Percentiles rank a stretch among this genome's conserved stretches.
These are phyloP conservation scores for Hololepta plana DNA, from an alignment of 2,888 invertebrate genomes.

Conservation along the genomic window DNA sequence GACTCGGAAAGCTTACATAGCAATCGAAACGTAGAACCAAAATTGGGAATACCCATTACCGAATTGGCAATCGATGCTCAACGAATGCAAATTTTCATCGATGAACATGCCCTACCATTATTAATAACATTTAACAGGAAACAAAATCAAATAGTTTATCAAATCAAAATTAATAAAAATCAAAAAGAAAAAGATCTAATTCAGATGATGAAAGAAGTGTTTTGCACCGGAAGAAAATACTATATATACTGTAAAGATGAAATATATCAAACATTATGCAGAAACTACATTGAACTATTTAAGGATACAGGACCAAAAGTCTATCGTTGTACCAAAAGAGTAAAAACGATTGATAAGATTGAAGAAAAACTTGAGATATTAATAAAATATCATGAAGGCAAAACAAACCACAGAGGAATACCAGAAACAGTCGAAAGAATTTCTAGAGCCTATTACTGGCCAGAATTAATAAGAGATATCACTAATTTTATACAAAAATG, in stretches of 20 bases:
- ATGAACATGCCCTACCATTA: slow-evolving; percentile 2
- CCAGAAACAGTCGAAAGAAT: slow-evolving; percentile 6
- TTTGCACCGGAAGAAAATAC: slow-evolving; percentile 5
- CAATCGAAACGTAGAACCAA: slow-evolving; percentile 3
- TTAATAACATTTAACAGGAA: neutral
- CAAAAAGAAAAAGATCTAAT: too few relatives aligned
- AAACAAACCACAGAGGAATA: slow-evolving; percentile 9
- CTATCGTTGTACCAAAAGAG: slow-evolving; percentile 2
- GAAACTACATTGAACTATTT: slow-evolving; percentile 2
- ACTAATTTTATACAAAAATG: slow-evolving; percentile 9
- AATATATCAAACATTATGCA: slow-evolving; percentile 3
- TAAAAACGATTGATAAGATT: slow-evolving; percentile 3
- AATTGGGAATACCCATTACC: slow-evolving; percentile 1
- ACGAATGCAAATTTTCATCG: slow-evolving; percentile 4
- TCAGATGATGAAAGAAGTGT: slow-evolving; percentile 4
- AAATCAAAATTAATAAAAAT: too few relatives aligned
- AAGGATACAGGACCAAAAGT: slow-evolving; percentile 4
- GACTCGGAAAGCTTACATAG: slow-evolving; percentile 3
- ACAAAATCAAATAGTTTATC: slow-evolving; percentile 2
- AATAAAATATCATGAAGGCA: slow-evolving; percentile 7
- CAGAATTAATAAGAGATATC: slow-evolving; percentile 8
- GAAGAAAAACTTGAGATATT: slow-evolving; percentile 5
- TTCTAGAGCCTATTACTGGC: slow-evolving; percentile 8
- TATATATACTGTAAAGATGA: slow-evolving; percentile 5
- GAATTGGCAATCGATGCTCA: slow-evolving; percentile 4